Percentiles rank a stretch among this genome's conserved stretches.
Conservation (phyloP, 2,797 vertebrate genomes). For the Picus viridis region DNA sequence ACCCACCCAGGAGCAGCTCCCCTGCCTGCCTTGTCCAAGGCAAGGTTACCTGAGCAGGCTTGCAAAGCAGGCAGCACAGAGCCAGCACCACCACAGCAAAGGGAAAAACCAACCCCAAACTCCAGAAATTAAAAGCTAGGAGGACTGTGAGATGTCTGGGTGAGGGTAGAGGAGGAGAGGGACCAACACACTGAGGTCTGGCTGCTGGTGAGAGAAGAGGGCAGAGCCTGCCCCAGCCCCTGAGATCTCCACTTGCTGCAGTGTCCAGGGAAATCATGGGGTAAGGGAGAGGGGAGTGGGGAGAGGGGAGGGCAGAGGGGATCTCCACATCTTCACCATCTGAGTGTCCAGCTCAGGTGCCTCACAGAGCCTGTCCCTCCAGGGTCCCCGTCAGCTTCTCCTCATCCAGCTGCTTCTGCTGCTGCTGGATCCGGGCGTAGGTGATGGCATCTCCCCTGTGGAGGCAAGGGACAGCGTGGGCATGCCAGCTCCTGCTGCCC, state of each 20-base stretch:
- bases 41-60: background rate
- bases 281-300: background rate
- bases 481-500: rapidly evolving
- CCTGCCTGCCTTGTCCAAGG: background rate
- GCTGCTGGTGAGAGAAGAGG: conserved; percentile 41
- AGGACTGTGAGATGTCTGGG: background rate
- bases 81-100: background rate
- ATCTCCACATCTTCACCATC: background rate
- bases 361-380: conserved; percentile 81
- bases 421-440: conserved; percentile 92
- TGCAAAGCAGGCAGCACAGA: background rate
- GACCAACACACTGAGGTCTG: background rate
- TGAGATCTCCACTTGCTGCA: conserved; percentile 32
- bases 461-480: background rate
- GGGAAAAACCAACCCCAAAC: too few relatives aligned
- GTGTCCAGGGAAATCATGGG: background rate
- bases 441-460: conserved; percentile 91
- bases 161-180: background rate
- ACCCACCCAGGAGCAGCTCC: background rate
- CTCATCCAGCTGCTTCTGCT: conserved; percentile 89
- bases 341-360: background rate
- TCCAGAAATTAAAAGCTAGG: background rate
- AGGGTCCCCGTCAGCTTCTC: conserved; percentile 83
- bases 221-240: conserved; percentile 34
- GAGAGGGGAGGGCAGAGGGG: background rate